Base-by-base conservation (phyloP, 2,888 invertebrate species). In the Mythimna ferrago region DNA sequence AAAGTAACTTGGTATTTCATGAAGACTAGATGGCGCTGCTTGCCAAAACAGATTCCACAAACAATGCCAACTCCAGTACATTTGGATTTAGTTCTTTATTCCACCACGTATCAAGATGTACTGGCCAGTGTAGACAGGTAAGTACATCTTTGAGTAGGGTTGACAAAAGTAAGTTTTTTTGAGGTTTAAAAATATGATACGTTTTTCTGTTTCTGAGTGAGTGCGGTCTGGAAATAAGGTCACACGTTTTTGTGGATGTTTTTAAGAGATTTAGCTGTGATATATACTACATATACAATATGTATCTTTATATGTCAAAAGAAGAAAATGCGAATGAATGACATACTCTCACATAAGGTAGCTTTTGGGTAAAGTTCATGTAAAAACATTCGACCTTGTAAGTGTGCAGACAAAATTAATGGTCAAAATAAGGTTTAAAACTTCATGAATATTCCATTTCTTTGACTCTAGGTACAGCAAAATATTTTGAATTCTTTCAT, bases 71-170 rank as follows among this genome's bases (percentile, higher is more conserved):
- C 32, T 41, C 7, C 10, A 56, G 61, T 56, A 57, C 21, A 62
- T 62, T 56, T 65, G n/a, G 56, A 62, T 57, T n/a, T 51, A 66
- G 58, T 63, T 32, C 38, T 54, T 0, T 35, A 41, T 57, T 62
- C 26, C 11, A 10, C 32, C 66, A 21, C 54, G 53, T 63, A 16
- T 63, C 62, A 48, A 66, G 63, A 41, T 63, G 63, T 60, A 58
- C n/a, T 66, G 53, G 66, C 4, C 57, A 32, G 16, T 7, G 35
- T 65, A 44, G 57, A 66, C 53, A 66, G 58, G 53, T 48, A 48
- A 48, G 48, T 62, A 56, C n/a, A 48, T 58, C 3, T 66, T 63
- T 69, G 83, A 72, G 73, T 72, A 82, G 83, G 80, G 80, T 78
- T 61, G 53, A 2, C 21, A 38, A 58, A 19, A 68, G 41, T 32